phyloP scores from a whole-genome alignment of 2,797 vertebrate genomes.

The Betta splendens region DNA sequence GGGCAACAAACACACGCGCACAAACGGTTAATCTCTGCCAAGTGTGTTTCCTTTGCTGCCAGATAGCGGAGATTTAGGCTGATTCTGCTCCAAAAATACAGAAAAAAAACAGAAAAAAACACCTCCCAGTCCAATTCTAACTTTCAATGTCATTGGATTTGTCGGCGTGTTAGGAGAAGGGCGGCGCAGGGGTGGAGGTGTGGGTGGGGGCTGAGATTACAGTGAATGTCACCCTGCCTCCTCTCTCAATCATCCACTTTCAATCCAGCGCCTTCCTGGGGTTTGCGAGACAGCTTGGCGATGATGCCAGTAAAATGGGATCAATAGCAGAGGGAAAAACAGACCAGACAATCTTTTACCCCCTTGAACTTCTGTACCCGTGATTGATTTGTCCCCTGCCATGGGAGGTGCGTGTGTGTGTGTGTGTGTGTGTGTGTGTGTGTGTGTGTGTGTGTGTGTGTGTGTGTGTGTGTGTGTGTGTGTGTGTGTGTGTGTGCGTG shows the following conservation, averaged over 20 bases:
- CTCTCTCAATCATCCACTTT: slow-evolving; percentile 82
- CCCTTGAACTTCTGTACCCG: slow-evolving; percentile 80
- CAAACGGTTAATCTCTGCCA: slow-evolving; percentile 36
- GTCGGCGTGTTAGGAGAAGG: slow-evolving; percentile 43
- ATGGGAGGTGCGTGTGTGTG: slow-evolving; percentile 70
- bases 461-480: slow-evolving; percentile 72
- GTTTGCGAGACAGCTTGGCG: slow-evolving; percentile 77
- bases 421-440: slow-evolving; percentile 24
- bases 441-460: slow-evolving; percentile 61
- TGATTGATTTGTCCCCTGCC: slow-evolving; percentile 83
- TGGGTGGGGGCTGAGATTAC: slow-evolving; percentile 67
- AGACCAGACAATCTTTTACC: slow-evolving; percentile 81
- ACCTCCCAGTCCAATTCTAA: slow-evolving; percentile 28
- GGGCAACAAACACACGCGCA: slow-evolving; percentile 31
- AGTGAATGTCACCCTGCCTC: slow-evolving; percentile 79
- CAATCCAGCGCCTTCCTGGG: slow-evolving; percentile 74
- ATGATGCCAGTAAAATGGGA: slow-evolving; percentile 83
- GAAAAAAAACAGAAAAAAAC: no score
- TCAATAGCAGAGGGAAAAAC: slow-evolving; percentile 80
- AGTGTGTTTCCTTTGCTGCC: slow-evolving; percentile 28
- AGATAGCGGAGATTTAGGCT: slow-evolving; percentile 21
- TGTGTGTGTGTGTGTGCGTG: slow-evolving; percentile 27
- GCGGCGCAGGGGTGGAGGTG: slow-evolving; percentile 21
- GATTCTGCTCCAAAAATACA: slow-evolving; percentile 52
- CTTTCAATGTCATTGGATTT: slow-evolving; percentile 70